These are phyloP conservation scores for Panthera tigris DNA, from an alignment of 2,113 vertebrate genomes.

Conservation along the genomic window DNA sequence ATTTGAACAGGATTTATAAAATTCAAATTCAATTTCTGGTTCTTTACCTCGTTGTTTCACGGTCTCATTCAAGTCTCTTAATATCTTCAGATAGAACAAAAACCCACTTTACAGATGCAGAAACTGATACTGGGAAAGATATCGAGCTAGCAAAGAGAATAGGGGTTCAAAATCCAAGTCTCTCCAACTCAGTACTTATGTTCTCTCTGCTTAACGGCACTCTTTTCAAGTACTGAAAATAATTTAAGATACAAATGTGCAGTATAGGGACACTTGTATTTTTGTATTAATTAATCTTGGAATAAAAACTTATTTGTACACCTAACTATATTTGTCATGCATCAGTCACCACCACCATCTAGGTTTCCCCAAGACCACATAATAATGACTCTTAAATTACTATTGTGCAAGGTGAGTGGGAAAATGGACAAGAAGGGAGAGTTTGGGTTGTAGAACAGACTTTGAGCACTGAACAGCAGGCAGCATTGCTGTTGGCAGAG, in stretches of 20 bases:
- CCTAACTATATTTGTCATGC: neutral
- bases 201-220: neutral
- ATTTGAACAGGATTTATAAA: constrained; percentile 24
- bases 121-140: neutral
- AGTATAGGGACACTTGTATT: neutral
- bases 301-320: neutral
- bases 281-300: neutral
- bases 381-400: neutral
- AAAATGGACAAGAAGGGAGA: constrained; percentile 48
- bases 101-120: neutral
- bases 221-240: neutral
- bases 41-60: neutral
- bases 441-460: constrained; percentile 49
- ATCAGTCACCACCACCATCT: neutral
- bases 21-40: neutral
- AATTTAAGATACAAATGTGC: neutral
- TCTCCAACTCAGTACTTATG: neutral
- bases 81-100: neutral
- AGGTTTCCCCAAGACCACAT: neutral
- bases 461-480: constrained; percentile 79
- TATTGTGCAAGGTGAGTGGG: constrained; percentile 63
- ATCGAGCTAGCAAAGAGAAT: neutral
- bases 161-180: neutral
- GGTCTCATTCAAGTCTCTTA: neutral
- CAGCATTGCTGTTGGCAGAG: constrained; percentile 76